These are phyloP conservation scores for Stenolophus ochropezus DNA, from an alignment of 2,888 invertebrate genomes.

Conservation along the genomic window DNA sequence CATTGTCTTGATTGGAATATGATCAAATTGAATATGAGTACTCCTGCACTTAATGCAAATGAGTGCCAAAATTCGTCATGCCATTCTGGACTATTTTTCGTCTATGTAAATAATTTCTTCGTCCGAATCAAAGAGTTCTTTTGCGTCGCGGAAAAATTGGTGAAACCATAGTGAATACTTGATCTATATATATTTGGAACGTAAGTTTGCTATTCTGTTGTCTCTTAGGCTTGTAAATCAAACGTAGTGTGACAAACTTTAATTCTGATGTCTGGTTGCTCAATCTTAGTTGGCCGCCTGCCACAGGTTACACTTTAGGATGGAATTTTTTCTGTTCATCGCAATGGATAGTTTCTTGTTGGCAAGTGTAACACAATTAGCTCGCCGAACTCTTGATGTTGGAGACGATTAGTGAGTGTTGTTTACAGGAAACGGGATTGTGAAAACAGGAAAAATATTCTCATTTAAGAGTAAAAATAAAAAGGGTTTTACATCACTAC, in stretches of 20 bases:
- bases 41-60: not conserved
- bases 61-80: not conserved
- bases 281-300: conserved; percentile 60
- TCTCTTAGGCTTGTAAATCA: conserved; percentile 51
- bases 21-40: not conserved
- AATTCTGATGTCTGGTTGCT: conserved; percentile 56
- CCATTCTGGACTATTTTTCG: not conserved
- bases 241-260: conserved; percentile 56
- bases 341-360: conserved; percentile 43
- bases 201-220: conserved; percentile 40
- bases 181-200: conserved; percentile 19
- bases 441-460: conserved; percentile 12
- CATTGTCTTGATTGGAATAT: not conserved
- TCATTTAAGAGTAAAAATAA: not conserved
- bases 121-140: not conserved
- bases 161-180: conserved; percentile 4
- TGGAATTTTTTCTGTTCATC: conserved; percentile 50
- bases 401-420: conserved; percentile 7
- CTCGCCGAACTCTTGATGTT: conserved; percentile 11
- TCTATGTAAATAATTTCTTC: not conserved
- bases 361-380: conserved; percentile 52
- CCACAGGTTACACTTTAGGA: conserved; percentile 62
- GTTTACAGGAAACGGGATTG: conserved; percentile 34
- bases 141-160: conserved; percentile 1
- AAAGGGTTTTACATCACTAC: not conserved